A percentile compares a stretch with the other conserved stretches of the same genome.
Evolutionary conservation across 2,888 invertebrate genomes (phyloP).

Genomic region (Vesta saturnalis): DNA sequence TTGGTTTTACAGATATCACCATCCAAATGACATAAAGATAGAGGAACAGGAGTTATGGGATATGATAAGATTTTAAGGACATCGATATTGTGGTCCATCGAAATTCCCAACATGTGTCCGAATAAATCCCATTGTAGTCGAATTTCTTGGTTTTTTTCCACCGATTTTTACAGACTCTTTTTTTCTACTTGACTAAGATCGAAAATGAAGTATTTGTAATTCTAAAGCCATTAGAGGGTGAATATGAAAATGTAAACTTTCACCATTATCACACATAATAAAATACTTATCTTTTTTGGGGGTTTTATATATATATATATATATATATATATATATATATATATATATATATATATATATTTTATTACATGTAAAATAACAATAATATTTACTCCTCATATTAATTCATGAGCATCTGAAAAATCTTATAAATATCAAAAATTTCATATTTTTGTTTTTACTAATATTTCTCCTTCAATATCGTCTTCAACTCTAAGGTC

Average conservation of each 20-base stretch:
- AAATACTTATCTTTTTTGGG: too few species aligned
- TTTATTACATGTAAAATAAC: background rate
- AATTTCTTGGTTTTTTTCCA: conserved; percentile 48
- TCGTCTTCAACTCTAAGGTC: background rate
- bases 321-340: too few species aligned
- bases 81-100: conserved; percentile 39
- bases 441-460: too few species aligned
- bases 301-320: too few species aligned
- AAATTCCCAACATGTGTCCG: conserved; percentile 45
- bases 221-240: conserved; percentile 37
- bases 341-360: background rate
- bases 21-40: conserved; percentile 49
- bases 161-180: conserved; percentile 40
- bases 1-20: conserved; percentile 47
- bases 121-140: conserved; percentile 49
- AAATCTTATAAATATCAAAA: too few species aligned
- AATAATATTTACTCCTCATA: too few species aligned
- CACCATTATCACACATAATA: too few species aligned
- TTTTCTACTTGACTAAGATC: conserved; percentile 25
- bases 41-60: conserved; percentile 37
- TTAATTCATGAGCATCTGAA: too few species aligned
- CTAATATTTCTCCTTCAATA: background rate
- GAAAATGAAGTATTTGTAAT: conserved; percentile 13
- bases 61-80: conserved; percentile 37
- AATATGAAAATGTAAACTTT: too few species aligned